Evolutionary conservation across 2,888 invertebrate species (phyloP), one percentile per base, ranked within the genome.

Genomic region (Amaurobius ferox): DNA sequence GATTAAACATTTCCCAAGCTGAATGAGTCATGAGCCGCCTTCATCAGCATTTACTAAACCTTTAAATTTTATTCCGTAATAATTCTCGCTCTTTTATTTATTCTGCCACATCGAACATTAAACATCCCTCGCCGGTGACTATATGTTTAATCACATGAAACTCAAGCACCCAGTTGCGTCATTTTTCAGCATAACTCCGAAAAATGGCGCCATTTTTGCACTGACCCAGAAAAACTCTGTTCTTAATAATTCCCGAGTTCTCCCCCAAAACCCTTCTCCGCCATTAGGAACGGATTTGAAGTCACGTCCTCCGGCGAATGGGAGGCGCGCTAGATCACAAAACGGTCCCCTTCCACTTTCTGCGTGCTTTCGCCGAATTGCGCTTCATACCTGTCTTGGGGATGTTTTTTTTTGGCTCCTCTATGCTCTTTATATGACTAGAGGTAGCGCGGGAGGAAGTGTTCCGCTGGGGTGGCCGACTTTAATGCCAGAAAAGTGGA

Each of bases 381-480:
- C 76, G 66, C 66, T 76, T 76, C 66, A 44, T 76, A 66, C 66
- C n/a, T 66, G 66, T 66, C 35, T 66, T 66, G 35, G 66, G 66
- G 66, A 66, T 66, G 32, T 66, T n/a, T 32, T 66, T 35, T 32
- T 35, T 35, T 26, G 5, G 6, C 35, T 32, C n/a, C n/a, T 29
- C 32, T n/a, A 35, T 66, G 19, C 66, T 32, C 32, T 66, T 66
- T 66, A 66, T 66, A 35, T 66, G 13, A 35, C 66, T 30, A 16
- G 29, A 23, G 64, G 35, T 35, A 7, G 35, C 35, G 61, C n/a
- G 29, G 64, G 64, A 29, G 64, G n/a, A 29, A 64, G 2, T n/a
- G 23, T 5, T 35, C n/a, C 32, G 13, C 7, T 66, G 6, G 19
- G 66, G 32, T 28, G 32, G 30, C 35, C 32, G 55, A 55, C 66